These are phyloP conservation scores for Rhabdomys dilectus DNA, from an alignment of 2,113 vertebrate species.

Conservation along the genomic window DNA sequence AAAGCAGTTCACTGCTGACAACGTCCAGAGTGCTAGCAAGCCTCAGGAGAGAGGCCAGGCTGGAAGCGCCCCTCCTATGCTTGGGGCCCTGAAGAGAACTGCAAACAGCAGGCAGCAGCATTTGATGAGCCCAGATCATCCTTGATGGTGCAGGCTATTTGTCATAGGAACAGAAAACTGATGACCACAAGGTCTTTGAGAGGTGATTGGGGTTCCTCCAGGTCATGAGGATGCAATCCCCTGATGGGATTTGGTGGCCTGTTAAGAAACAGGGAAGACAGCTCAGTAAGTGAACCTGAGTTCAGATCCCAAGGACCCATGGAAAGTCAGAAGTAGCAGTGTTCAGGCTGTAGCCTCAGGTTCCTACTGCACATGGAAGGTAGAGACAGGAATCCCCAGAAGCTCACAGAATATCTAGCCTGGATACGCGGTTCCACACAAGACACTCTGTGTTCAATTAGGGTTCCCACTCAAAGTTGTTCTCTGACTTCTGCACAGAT, in stretches of 20 bases:
- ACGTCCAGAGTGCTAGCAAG: neutral
- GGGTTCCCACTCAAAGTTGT: neutral
- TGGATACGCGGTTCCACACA: neutral
- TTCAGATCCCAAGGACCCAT: neutral
- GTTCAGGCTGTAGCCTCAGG: too few species aligned
- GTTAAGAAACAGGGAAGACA: neutral
- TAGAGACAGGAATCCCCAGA: neutral
- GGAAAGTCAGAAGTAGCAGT: too few species aligned
- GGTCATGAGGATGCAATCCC: neutral
- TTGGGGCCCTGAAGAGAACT: accelerated
- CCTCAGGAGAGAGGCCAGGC: neutral
- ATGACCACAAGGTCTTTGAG: neutral
- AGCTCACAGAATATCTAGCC: neutral
- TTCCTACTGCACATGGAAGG: neutral
- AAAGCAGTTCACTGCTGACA: neutral
- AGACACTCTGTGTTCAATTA: too few species aligned
- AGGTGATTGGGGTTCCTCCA: neutral
- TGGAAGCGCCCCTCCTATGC: neutral
- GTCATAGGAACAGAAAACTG: neutral
- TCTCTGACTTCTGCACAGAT: neutral
- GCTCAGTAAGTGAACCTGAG: neutral
- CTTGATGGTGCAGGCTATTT: neutral
- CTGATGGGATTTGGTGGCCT: neutral
- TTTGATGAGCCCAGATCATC: neutral
- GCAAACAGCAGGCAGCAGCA: neutral